Conservation (phyloP, 1,140 invertebrate species). For the Vanessa tameamea region DNA sequence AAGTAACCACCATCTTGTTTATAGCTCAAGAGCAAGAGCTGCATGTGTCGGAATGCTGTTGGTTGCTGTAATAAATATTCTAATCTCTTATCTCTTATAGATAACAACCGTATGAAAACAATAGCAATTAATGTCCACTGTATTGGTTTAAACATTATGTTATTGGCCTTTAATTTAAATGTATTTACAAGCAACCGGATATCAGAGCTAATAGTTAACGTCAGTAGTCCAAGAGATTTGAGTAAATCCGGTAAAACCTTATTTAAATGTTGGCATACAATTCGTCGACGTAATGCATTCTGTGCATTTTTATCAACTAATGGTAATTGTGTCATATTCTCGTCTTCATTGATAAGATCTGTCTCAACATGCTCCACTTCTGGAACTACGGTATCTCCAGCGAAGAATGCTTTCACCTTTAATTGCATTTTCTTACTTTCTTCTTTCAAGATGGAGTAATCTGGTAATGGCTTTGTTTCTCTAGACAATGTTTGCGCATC, state of each 20-base stretch:
- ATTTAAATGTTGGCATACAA: constrained; percentile 81
- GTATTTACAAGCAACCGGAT: constrained; percentile 80
- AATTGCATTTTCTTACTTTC: constrained; percentile 81
- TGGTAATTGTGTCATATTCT: constrained; percentile 72
- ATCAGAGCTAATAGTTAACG: constrained; percentile 69
- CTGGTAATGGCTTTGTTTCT: constrained; percentile 81
- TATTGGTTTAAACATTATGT: constrained; percentile 82
- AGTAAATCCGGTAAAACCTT: constrained; percentile 78
- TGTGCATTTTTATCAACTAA: constrained; percentile 81
- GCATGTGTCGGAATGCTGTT: constrained; percentile 71
- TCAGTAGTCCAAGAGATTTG: constrained; percentile 62
- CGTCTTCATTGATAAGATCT: constrained; percentile 45
- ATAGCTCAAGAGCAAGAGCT: constrained; percentile 78
- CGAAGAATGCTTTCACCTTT: constrained; percentile 81
- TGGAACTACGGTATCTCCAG: constrained; percentile 68
- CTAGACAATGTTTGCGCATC: constrained; percentile 65
- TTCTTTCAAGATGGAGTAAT: constrained; percentile 81
- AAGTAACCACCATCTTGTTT: constrained; percentile 79
- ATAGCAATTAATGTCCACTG: constrained; percentile 81
- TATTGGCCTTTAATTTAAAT: constrained; percentile 82
- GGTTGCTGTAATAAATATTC: constrained; percentile 61
- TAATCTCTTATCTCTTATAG: constrained; percentile 68
- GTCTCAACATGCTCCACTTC: constrained; percentile 43
- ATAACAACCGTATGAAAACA: constrained; percentile 79
- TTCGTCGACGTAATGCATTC: constrained; percentile 80